Evolutionary conservation across 2,888 invertebrate species (phyloP).

Genomic region (Physocephala rufipes): DNA sequence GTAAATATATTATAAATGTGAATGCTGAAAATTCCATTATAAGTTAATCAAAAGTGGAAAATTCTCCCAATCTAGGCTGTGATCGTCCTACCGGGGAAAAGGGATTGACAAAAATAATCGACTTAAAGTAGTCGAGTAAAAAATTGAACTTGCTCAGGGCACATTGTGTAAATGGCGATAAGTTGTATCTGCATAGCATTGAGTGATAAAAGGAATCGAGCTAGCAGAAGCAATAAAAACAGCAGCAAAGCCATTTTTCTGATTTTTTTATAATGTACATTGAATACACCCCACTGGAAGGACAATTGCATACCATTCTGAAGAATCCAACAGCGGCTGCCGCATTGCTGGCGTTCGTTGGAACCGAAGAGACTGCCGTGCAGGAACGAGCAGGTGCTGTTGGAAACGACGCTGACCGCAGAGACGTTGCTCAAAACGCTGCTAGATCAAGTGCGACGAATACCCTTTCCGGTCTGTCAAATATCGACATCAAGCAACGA

Average conservation of each 20-base stretch:
- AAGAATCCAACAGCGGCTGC: constrained; percentile 43
- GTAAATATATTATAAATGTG: constrained; percentile 12
- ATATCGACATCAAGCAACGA: constrained; percentile 17
- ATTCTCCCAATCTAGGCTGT: neutral
- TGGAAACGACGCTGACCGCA: constrained; percentile 23
- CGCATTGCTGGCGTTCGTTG: constrained; percentile 46
- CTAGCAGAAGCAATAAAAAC: constrained; percentile 8
- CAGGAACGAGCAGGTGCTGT: constrained; percentile 38
- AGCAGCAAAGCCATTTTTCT: constrained; percentile 27
- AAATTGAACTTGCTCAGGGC: constrained; percentile 1
- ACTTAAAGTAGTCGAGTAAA: constrained; percentile 15
- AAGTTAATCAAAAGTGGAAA: neutral
- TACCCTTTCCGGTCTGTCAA: constrained; percentile 35
- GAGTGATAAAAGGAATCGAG: constrained; percentile 11
- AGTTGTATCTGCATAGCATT: constrained; percentile 17
- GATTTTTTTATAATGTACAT: constrained; percentile 50
- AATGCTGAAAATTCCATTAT: neutral
- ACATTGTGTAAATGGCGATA: constrained; percentile 40
- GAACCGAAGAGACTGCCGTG: constrained; percentile 36
- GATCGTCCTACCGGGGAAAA: neutral
- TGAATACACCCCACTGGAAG: constrained; percentile 48
- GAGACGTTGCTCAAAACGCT: constrained; percentile 29
- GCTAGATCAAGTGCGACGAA: constrained; percentile 24
- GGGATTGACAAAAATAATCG: constrained; percentile 29
- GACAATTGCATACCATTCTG: constrained; percentile 47